Base-by-base conservation (phyloP, 2,113 vertebrate species). In the Oenanthe oenanthe region DNA sequence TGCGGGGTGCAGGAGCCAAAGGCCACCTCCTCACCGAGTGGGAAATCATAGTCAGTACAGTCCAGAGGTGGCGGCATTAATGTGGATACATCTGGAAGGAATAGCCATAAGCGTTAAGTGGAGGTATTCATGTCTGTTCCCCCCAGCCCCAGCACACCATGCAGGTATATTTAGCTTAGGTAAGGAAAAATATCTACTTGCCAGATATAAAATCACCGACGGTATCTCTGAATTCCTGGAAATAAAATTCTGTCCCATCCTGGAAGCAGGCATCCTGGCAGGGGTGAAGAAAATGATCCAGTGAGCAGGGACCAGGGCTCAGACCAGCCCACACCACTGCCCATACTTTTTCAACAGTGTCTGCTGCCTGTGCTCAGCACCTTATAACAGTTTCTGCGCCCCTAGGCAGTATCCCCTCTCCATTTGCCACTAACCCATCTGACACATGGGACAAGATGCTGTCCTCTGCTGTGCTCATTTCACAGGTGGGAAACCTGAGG, bases 181-280 rank as follows among this genome's bases (percentile, higher is more conserved):
- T 47, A 43, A 67, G 34, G 43, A 66, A 81, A 91, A 83, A 32
- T 32, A 62, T 82, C 32, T 80, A 97, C 98, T 98, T 97, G 98
- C 99, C 99, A 96, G 98, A 93, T 45, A 98, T 96, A 45, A 99
- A 98, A 62, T 97, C 97, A 87, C 98, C 88, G 1, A 98, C 98
- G 14, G 98, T 98, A 87, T 98, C 98, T 86, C 97, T 97, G 97
- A 99, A 98, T 22, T 98, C 97, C 84, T 98, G 98, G 81, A 98
- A 97, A 50, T 98, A 97, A 58, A 97, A 97, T 51, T 98, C 94
- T 0, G 57, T 89, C 38, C 96, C 97, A 6, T 95, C 91, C 61
- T 95, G 97, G 84, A 98, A 94, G 94, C 98, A 97, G 20, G 31
- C 73, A 67, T 29, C 88, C 98, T 98, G 95, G 48, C 72, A 94